Evolutionary conservation across 2,113 vertebrate species (phyloP).

Genomic region (Oryzias woworae): DNA sequence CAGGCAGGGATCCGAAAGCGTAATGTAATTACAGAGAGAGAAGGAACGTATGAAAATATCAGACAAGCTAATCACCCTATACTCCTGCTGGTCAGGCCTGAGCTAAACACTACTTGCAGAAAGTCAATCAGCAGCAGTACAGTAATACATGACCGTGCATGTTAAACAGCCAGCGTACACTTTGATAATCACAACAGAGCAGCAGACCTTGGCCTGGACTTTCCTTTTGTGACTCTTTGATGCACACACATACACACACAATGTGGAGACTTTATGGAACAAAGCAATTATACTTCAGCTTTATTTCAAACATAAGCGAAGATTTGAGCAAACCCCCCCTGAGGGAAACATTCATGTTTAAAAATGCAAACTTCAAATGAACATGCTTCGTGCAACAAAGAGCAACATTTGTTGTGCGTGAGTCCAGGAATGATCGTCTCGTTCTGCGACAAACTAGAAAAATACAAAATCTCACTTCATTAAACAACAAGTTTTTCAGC

Average conservation of each 20-base stretch:
- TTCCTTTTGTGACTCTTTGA: constrained; percentile 55
- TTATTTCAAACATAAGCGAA: too few species aligned
- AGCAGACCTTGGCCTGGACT: constrained; percentile 28
- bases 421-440: constrained; percentile 56
- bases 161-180: constrained; percentile 6
- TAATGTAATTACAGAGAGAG: constrained; percentile 70
- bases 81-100: constrained; percentile 57
- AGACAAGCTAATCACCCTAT: constrained; percentile 63
- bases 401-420: constrained; percentile 45
- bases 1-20: constrained; percentile 64
- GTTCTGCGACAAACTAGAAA: constrained; percentile 47
- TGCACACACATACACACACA: constrained; percentile 42
- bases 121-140: constrained; percentile 26
- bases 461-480: constrained; percentile 50
- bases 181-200: constrained; percentile 26
- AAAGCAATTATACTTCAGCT: neutral
- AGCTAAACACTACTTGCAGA: constrained; percentile 26
- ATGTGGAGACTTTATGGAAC: constrained; percentile 10
- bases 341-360: too few species aligned
- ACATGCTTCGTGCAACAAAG: too few species aligned
- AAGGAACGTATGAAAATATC: constrained; percentile 58
- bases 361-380: too few species aligned
- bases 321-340: too few species aligned
- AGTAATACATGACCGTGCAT: constrained; percentile 4
- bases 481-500: constrained; percentile 55